A percentile compares a stretch with the other conserved stretches of the same genome.
These are phyloP conservation scores for Eulemur coronatus DNA, from an alignment of 2,797 vertebrate species.

Conservation along the genomic window DNA sequence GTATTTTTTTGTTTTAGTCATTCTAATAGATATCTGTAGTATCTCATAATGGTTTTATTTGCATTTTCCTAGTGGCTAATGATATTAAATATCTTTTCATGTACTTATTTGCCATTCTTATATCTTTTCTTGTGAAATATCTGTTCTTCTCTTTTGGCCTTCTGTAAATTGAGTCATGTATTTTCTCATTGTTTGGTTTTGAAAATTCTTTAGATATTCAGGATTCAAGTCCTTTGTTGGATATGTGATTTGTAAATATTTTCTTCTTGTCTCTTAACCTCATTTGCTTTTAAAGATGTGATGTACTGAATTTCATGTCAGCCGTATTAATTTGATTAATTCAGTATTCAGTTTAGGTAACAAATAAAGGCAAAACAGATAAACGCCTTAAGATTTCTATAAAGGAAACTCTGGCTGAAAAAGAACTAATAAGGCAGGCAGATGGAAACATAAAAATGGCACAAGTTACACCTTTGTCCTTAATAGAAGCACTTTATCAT, in stretches of 20 bases:
- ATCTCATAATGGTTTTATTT: not conserved
- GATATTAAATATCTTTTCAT: not conserved
- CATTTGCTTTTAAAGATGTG: not conserved
- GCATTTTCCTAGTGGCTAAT: not conserved
- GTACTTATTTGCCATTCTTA: not conserved
- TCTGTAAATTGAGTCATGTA: not conserved
- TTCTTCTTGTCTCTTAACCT: not conserved
- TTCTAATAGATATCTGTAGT: not conserved
- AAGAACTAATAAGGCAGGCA: not conserved
- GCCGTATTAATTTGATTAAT: constrained; percentile 8
- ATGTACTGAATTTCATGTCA: not conserved
- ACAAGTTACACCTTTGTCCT: not conserved
- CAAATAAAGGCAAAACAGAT: not conserved
- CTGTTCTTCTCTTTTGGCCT: not conserved
- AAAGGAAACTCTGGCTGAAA: constrained; percentile 16
- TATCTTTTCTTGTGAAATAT: not conserved
- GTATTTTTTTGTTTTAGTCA: not conserved
- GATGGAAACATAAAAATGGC: not conserved
- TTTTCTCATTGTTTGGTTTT: not conserved
- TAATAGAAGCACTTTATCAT: not conserved
- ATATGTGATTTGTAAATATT: not conserved
- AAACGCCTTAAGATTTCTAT: not conserved
- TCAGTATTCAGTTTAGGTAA: not conserved
- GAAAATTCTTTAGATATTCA: constrained; percentile 15
- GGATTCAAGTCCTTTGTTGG: not conserved